Evolutionary conservation across 2,797 vertebrate genomes (phyloP), one percentile per base, ranked within the genome.

Genomic region (Rhadinocentrus ornatus): DNA sequence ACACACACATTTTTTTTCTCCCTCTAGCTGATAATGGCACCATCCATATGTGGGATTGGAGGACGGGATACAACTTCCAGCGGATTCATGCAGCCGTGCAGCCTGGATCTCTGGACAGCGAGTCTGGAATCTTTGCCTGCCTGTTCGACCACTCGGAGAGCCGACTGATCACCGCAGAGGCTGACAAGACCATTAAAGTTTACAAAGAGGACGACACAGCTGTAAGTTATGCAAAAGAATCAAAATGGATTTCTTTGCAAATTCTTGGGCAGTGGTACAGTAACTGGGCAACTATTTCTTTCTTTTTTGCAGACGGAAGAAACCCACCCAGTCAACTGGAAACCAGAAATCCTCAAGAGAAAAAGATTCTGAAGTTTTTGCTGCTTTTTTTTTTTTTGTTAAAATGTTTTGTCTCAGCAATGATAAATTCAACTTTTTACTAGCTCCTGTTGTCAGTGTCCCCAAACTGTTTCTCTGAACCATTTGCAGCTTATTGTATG

Each of bases 21-120:
- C 29, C 12, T 24, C 18, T 20, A 99, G 98, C 98, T 59, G 98
- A 99, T 92, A 99, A 99, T 50, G 98, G 98, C 44, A 99, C 98
- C 48, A 97, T 99, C 95, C 97, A 99, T 89, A 94, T 99, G 92
- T 99, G 98, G 98, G 98, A 99, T 54, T 99, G 98, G 98, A 95
- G 98, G 88, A 99, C 98, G 0, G 98, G 98, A 20, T 99, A 99
- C 88, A 99, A 99, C 89, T 99, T 99, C 93, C 98, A 99, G 93
- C 91, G 97, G 62, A 97, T 99, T 44, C 98, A 99, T 1, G 98
- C 98, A 5, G 98, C 98, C 0, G 97, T 99, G 66, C 98, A 99
- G 84, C 97, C 98, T 0, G 97, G 97, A 2, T 99, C 98, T 78
- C 94, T 99, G 93, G 97, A 99, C 94, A 99, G 98, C 71, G 98